These are phyloP conservation scores for Nothobranchius furzeri DNA, from an alignment of 2,113 vertebrate species.

Conservation along the genomic window DNA sequence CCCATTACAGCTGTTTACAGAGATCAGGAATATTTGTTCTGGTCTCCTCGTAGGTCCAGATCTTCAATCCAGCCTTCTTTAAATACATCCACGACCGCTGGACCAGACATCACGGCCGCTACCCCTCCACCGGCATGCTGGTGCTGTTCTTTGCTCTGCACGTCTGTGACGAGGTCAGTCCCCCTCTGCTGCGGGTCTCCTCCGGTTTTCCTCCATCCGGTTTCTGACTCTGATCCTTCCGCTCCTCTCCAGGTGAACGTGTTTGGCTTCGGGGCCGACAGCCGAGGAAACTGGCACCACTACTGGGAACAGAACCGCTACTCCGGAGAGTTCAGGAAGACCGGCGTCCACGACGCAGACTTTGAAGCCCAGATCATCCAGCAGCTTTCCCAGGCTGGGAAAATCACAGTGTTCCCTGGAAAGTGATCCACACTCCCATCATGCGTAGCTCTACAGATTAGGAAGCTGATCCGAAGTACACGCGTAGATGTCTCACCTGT, in stretches of 20 bases:
- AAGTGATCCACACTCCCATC: constrained; percentile 75
- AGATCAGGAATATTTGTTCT: neutral
- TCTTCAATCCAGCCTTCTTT: constrained; percentile 98
- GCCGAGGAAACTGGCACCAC: constrained; percentile 97
- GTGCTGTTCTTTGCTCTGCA: constrained; percentile 97
- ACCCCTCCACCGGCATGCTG: constrained; percentile 98
- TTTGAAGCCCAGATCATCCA: constrained; percentile 95
- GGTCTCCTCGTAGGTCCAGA: constrained; percentile 87
- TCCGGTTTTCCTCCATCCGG: neutral
- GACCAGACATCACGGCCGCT: constrained; percentile 93
- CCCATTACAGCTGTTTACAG: too few relatives aligned
- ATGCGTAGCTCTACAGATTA: neutral
- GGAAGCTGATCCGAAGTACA: constrained; percentile 9
- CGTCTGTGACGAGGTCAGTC: constrained; percentile 92
- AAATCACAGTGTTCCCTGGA: constrained; percentile 93
- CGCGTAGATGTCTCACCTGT: constrained; percentile 26
- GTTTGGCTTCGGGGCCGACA: constrained; percentile 95
- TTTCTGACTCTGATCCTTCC: neutral
- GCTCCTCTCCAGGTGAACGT: constrained; percentile 88
- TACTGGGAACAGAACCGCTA: constrained; percentile 99
- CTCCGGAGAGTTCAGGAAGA: constrained; percentile 95
- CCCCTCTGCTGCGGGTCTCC: neutral
- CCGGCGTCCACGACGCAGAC: constrained; percentile 94
- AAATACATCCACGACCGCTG: constrained; percentile 98
- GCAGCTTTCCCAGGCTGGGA: constrained; percentile 87